Conservation (phyloP, 2,113 vertebrate genomes). For the Tachuris rubrigastra region DNA sequence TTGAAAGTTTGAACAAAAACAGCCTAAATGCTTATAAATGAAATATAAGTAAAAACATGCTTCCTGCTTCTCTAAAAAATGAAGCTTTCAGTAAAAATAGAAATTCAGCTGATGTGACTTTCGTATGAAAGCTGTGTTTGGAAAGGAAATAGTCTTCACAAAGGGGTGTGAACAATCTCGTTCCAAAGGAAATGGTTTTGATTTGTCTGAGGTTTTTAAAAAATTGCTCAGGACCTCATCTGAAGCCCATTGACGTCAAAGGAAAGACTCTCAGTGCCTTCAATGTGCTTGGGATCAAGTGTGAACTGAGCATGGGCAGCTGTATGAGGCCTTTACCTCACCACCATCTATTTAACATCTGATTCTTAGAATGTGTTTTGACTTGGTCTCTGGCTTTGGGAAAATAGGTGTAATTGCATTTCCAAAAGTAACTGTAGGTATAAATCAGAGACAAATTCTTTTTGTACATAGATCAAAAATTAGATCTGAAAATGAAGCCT, state of each 20-base stretch:
- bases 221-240: conserved; percentile 46
- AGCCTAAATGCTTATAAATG: background rate
- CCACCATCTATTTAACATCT: background rate
- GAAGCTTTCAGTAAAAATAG: conserved; percentile 26
- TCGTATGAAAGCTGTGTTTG: conserved; percentile 2
- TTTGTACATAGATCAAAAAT: background rate
- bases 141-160: conserved; percentile 55
- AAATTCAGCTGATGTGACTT: conserved; percentile 3
- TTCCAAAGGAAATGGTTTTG: conserved; percentile 65
- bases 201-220: conserved; percentile 61
- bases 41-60: conserved; percentile 3
- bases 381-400: background rate
- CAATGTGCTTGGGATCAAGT: conserved; percentile 14
- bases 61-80: conserved; percentile 17
- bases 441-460: background rate
- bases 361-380: background rate
- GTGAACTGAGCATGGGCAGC: conserved; percentile 21
- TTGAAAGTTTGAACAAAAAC: background rate
- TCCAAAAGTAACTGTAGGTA: background rate
- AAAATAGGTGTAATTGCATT: background rate
- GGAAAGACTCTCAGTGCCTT: conserved; percentile 39
- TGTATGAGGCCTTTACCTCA: background rate
- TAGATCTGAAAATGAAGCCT: background rate
- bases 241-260: conserved; percentile 65
- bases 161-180: conserved; percentile 24